phyloP scores from a whole-genome alignment of 2,888 invertebrate genomes.

The Oligia strigilis region DNA sequence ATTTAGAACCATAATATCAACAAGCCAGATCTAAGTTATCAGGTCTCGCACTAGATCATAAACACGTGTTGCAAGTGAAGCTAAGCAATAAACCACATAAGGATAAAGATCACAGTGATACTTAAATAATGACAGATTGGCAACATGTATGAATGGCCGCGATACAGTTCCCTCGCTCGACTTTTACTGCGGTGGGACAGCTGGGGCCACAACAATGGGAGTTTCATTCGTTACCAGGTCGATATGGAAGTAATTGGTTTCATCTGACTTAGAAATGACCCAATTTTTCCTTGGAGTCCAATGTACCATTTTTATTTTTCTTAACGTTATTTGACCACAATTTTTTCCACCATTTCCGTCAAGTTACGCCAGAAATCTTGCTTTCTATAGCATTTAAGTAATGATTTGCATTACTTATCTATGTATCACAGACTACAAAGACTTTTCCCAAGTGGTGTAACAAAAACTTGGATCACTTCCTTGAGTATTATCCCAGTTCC shows the following conservation, averaged over 20 bases:
- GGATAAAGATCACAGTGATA: conserved; percentile 34
- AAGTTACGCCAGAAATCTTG: neutral
- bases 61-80: neutral
- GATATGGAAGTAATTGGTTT: conserved; percentile 17
- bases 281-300: neutral
- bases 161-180: conserved; percentile 61
- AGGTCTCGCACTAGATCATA: neutral
- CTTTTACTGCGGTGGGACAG: conserved; percentile 49
- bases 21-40: neutral
- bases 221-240: conserved; percentile 34
- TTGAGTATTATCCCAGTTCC: neutral
- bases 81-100: conserved; percentile 7
- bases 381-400: neutral
- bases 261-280: conserved; percentile 24
- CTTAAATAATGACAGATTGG: conserved; percentile 39
- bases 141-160: conserved; percentile 41
- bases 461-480: too few relatives aligned
- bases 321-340: neutral
- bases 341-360: neutral
- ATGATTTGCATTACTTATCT: neutral
- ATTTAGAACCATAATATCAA: neutral
- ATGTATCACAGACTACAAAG: neutral
- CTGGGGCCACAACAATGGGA: conserved; percentile 28
- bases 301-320: neutral
- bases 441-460: neutral